Evolutionary conservation across 2,113 vertebrate species (phyloP).

Genomic region (Phalacrocorax aristotelis): DNA sequence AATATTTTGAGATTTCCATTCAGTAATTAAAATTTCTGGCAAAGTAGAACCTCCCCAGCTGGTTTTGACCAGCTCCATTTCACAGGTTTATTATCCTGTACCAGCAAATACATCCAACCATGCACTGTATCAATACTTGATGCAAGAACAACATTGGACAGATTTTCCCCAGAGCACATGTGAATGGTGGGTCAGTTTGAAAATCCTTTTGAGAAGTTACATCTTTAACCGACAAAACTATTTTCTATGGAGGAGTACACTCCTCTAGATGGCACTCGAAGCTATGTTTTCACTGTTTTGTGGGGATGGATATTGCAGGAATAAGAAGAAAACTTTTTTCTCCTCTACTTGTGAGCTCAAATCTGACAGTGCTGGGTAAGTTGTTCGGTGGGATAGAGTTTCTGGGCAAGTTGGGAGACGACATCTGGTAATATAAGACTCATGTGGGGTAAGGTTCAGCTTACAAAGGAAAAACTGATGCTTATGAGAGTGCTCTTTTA

Average conservation of each 20-base stretch:
- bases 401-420: background rate
- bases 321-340: background rate
- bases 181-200: background rate
- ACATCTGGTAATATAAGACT: background rate
- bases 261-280: constrained; percentile 63
- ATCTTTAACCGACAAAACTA: background rate
- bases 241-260: fast-evolving
- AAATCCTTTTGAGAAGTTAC: background rate
- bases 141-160: background rate
- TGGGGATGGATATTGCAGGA: fast-evolving
- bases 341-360: background rate
- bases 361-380: background rate
- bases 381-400: background rate
- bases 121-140: background rate
- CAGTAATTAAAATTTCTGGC: background rate
- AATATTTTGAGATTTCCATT: background rate
- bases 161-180: background rate
- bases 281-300: background rate
- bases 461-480: background rate
- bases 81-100: background rate
- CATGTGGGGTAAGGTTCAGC: background rate
- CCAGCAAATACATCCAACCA: background rate
- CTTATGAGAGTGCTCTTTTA: background rate
- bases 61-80: background rate
- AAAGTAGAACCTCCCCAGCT: background rate